These are phyloP conservation scores for Aleadryas rufinucha DNA, from an alignment of 2,113 vertebrate species.

Conservation along the genomic window DNA sequence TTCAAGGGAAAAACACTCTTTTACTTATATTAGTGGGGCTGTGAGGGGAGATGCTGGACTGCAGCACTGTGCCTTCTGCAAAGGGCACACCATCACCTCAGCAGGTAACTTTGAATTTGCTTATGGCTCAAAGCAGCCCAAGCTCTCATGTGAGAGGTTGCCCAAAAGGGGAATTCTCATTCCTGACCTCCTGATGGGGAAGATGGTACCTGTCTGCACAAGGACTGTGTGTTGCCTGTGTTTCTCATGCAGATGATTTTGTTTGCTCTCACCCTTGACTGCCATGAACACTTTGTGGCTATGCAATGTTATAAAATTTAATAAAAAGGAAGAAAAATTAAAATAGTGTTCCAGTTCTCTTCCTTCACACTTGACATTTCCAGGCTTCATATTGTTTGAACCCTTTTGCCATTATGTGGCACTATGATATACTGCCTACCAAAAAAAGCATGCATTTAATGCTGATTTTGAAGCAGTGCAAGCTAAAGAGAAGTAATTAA, in stretches of 20 bases:
- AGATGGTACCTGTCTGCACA: not conserved
- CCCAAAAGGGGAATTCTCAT: not conserved
- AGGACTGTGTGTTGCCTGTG: not conserved
- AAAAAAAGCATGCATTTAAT: not conserved
- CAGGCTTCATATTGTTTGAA: not conserved
- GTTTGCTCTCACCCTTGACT: not conserved
- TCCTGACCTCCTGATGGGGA: not conserved
- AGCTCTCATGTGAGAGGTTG: not conserved
- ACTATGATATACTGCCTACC: not conserved
- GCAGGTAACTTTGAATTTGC: not conserved
- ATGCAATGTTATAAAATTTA: not conserved
- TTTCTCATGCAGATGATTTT: not conserved
- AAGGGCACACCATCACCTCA: not conserved
- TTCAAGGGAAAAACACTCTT: not conserved
- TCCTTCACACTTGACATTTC: conserved; percentile 3
- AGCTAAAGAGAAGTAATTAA: not conserved
- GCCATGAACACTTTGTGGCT: not conserved
- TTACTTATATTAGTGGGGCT: not conserved
- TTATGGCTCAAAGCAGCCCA: not conserved
- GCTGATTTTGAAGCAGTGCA: not conserved
- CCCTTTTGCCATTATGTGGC: not conserved
- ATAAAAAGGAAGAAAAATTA: not conserved
- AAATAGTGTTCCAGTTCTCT: not conserved
- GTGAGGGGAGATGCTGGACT: not conserved
- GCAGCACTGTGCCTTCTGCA: not conserved